A percentile compares a stretch with the other conserved stretches of the same genome.
phyloP scores from a whole-genome alignment of 2,888 invertebrate species.

The Ophion obscuratus region DNA sequence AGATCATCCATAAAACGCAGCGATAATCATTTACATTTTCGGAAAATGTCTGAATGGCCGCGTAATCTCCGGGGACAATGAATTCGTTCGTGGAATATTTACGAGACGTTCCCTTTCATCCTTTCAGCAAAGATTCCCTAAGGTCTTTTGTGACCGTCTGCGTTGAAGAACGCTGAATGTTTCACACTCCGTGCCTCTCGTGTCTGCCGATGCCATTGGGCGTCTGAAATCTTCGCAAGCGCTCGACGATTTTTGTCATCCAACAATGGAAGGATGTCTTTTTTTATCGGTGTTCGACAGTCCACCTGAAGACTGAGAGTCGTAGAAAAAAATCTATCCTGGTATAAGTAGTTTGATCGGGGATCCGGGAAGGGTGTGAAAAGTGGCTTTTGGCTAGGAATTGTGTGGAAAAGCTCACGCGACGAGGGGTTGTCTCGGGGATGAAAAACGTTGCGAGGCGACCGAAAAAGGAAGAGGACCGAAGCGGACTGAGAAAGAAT shows the following conservation, averaged over 20 bases:
- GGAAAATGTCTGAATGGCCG: neutral
- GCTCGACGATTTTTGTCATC: constrained; percentile 71
- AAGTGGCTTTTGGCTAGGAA: constrained; percentile 70
- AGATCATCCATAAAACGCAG: neutral
- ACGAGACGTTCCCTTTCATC: neutral
- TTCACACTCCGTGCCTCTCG: constrained; percentile 9
- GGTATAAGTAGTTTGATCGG: constrained; percentile 33
- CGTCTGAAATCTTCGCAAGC: constrained; percentile 49
- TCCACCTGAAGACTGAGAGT: constrained; percentile 42
- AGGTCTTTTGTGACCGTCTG: neutral
- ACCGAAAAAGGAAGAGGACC: constrained; percentile 36
- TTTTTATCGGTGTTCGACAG: constrained; percentile 58
- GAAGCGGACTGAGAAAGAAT: constrained; percentile 57
- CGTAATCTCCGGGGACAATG: neutral
- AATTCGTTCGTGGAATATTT: constrained; percentile 17
- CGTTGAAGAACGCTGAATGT: constrained; percentile 1
- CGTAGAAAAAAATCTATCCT: constrained; percentile 35
- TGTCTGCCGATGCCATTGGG: constrained; percentile 4
- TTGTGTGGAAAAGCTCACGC: constrained; percentile 51
- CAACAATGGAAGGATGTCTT: constrained; percentile 72
- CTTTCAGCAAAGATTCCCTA: constrained; percentile 3
- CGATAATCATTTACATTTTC: constrained; percentile 1
- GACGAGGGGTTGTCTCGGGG: constrained; percentile 42
- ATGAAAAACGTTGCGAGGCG: constrained; percentile 47
- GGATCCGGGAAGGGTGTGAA: constrained; percentile 66